A percentile compares a stretch with the other conserved stretches of the same genome.
These are phyloP conservation scores for Xylocopa sonorina DNA, from an alignment of 1,140 invertebrate species.

Conservation along the genomic window DNA sequence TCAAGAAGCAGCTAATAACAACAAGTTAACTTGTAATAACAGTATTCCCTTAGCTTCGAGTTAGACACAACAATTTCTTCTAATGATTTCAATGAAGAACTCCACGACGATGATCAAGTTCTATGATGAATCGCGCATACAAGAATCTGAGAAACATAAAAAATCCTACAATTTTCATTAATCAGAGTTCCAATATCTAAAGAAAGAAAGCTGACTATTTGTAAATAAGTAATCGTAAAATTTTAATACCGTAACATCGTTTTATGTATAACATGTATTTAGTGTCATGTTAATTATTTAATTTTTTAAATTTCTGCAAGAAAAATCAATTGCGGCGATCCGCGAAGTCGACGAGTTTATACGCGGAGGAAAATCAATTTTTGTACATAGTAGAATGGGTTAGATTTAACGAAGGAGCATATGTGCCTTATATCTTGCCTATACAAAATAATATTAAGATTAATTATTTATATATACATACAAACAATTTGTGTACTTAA, in stretches of 20 bases:
- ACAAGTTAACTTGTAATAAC: slow-evolving; percentile 39
- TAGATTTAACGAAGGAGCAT: slow-evolving; percentile 32
- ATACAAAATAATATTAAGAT: slow-evolving; percentile 43
- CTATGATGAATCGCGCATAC: slow-evolving; percentile 21
- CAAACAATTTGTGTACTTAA: slow-evolving; percentile 64
- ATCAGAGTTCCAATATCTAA: slow-evolving; percentile 27
- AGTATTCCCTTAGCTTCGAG: slow-evolving; percentile 47
- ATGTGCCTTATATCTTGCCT: slow-evolving; percentile 68
- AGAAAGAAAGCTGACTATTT: slow-evolving; percentile 28
- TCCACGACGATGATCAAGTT: slow-evolving; percentile 33
- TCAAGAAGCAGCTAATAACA: too few species aligned
- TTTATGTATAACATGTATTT: slow-evolving; percentile 20
- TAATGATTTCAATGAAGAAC: slow-evolving; percentile 23
- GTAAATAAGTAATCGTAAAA: slow-evolving; percentile 59
- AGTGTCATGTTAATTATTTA: slow-evolving; percentile 55
- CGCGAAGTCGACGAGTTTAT: not conserved
- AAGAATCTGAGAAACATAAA: not conserved
- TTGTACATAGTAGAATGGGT: slow-evolving; percentile 61
- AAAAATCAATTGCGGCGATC: not conserved
- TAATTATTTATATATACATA: slow-evolving; percentile 60
- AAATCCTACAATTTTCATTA: slow-evolving; percentile 33
- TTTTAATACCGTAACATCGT: slow-evolving; percentile 4
- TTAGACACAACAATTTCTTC: slow-evolving; percentile 30
- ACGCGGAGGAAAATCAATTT: slow-evolving; percentile 8
- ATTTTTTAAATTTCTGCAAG: slow-evolving; percentile 27